Conservation (phyloP, 2,113 vertebrate species). For the Misgurnus anguillicaudatus region DNA sequence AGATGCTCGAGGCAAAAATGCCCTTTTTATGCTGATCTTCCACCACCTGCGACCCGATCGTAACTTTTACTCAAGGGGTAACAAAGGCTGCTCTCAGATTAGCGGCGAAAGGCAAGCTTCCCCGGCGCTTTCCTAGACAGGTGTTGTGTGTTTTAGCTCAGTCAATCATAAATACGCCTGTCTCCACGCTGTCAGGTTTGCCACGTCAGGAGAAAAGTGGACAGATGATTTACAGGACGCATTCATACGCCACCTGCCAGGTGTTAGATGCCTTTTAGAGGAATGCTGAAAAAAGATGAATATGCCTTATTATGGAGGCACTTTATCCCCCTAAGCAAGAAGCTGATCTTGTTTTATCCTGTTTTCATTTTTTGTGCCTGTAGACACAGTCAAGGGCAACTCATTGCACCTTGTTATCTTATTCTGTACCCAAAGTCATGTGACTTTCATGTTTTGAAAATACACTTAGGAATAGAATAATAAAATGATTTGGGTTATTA, state of each 20-base stretch:
- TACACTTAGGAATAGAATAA: too few species aligned
- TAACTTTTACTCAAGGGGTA: neutral
- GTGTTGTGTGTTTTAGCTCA: constrained; percentile 30
- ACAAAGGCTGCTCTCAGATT: constrained; percentile 12
- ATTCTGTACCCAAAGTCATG: neutral
- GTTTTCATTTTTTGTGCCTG: constrained; percentile 19
- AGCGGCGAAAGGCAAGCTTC: constrained; percentile 7
- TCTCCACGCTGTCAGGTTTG: constrained; percentile 46
- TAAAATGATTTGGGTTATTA: neutral
- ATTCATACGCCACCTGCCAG: constrained; percentile 38
- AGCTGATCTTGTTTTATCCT: constrained; percentile 40
- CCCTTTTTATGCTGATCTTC: neutral
- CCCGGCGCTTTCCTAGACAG: constrained; percentile 36
- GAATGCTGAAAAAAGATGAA: constrained; percentile 37
- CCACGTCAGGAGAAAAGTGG: constrained; percentile 13
- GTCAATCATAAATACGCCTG: constrained; percentile 55
- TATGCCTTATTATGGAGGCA: constrained; percentile 9
- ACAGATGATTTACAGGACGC: constrained; percentile 38
- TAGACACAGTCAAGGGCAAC: neutral
- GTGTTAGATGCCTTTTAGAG: constrained; percentile 41
- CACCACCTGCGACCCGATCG: constrained; percentile 17
- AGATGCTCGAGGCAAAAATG: neutral
- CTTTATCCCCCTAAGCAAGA: constrained; percentile 36
- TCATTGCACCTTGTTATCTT: neutral
- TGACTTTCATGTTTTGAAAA: neutral